Conservation (phyloP, 1,140 invertebrate genomes). For the Neotoxoptera formosana region DNA sequence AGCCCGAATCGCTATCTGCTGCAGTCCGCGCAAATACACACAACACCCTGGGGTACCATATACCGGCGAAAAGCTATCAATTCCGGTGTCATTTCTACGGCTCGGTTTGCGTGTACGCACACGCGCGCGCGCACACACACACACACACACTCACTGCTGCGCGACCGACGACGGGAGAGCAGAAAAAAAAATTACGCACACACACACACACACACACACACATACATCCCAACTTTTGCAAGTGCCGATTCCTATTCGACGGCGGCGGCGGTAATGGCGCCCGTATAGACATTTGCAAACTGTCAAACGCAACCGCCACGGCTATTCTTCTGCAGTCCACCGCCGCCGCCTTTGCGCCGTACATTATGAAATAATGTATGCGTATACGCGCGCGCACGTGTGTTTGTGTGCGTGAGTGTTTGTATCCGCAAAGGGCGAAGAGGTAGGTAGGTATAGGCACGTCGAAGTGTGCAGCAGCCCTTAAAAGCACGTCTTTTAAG, state of each 20-base stretch:
- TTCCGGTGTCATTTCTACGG: conserved; percentile 49
- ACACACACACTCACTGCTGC: neutral
- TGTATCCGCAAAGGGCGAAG: neutral
- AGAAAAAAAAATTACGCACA: neutral
- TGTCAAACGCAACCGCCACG: conserved; percentile 54
- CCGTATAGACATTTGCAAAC: conserved; percentile 53
- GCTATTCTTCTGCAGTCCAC: conserved; percentile 47
- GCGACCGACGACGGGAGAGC: neutral
- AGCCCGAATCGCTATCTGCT: neutral
- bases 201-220: neutral
- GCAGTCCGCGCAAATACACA: conserved; percentile 24
- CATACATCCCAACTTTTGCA: neutral
- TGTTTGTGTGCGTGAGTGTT: neutral
- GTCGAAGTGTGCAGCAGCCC: neutral
- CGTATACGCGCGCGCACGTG: neutral
- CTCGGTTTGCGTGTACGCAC: neutral
- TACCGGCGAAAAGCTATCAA: conserved; percentile 56
- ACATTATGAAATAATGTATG: neutral
- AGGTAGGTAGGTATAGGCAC: neutral
- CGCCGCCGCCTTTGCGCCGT: neutral
- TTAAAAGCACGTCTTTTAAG: neutral
- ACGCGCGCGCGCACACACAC: neutral
- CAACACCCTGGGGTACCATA: conserved; percentile 52
- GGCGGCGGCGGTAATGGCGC: conserved; percentile 49
- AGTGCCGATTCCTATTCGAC: conserved; percentile 53